Base-by-base conservation (phyloP, 2,113 vertebrate species). In the Lutjanus erythropterus region DNA sequence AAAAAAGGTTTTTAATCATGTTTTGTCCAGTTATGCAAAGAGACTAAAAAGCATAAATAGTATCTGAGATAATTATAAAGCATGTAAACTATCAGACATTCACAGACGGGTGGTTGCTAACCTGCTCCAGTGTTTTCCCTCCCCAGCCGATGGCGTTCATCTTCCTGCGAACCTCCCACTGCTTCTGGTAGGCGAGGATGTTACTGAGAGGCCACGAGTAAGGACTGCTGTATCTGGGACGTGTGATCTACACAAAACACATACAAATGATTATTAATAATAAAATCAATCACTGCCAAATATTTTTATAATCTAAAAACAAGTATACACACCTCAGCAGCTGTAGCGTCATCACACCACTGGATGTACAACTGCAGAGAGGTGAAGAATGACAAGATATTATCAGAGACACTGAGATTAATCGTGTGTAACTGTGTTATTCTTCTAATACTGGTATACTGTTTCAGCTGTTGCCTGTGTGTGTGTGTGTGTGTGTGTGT, bases 81-180 rank as follows among this genome's bases (percentile, higher is more conserved):
- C 55, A 33, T 0, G 1, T 18, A 2, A 42, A 61, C 23, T 0
- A 23, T 44, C 11, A 31, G 0, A 23, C 16, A 25, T 11, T 44
- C 4, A 5, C 25, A 14, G n/a, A 8, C 6, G 5, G 5, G 21
- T 19, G 29, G 8, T 18, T 0, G 88, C 95, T 74, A 3, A 98
- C 98, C 97, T 99, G 97, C 71, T 97, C 95, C 49, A 97, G 92
- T 0, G 91, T 96, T 92, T 99, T 99, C 19, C 95, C 96, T 77
- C 95, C 97, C 98, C 98, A 99, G 61, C 97, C 98, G 6, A 99
- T 95, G 75, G 98, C 98, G 44, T 96, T 97, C 97, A 99, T 99
- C 94, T 99, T 99, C 73, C 96, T 94, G 76, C 93, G 96, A 0
- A 99, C 90, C 91, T 99, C 97, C 97, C 97, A 99, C 67, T 98